Percentiles rank a stretch among this genome's conserved stretches.
Conservation (phyloP, 2,797 vertebrate species). For the Megaceryle alcyon region DNA sequence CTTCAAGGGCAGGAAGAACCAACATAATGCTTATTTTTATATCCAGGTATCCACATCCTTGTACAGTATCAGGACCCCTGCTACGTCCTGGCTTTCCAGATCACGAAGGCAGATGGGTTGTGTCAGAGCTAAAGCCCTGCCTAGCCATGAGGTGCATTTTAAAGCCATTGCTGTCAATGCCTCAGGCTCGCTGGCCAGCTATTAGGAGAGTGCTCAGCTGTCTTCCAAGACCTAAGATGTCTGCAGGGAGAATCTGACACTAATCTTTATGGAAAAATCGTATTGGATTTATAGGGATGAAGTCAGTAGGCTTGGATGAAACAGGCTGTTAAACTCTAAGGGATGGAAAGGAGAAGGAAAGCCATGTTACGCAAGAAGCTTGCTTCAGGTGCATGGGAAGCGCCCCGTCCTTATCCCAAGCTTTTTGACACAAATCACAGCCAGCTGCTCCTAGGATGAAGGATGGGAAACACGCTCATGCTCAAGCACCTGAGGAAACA, state of each 20-base stretch:
- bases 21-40: not conserved
- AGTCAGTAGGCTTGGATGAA: conserved; percentile 46
- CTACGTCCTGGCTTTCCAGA: not conserved
- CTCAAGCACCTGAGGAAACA: not conserved
- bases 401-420: not conserved
- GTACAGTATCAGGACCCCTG: not conserved
- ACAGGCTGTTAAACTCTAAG: not conserved
- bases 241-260: conserved; percentile 56
- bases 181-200: conserved; percentile 7
- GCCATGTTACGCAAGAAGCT: not conserved
- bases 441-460: not conserved
- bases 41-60: not conserved
- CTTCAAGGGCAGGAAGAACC: not conserved
- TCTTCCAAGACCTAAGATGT: conserved; percentile 50
- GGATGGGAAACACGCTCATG: not conserved
- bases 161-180: not conserved
- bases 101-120: not conserved
- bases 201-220: not conserved
- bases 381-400: conserved; percentile 6
- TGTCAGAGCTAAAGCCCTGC: not conserved
- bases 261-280: conserved; percentile 61
- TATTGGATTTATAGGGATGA: conserved; percentile 63
- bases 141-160: not conserved
- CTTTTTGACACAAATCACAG: not conserved
- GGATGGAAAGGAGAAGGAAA: conserved; percentile 34